Percentiles rank a stretch among this genome's conserved stretches.
These are phyloP conservation scores for Erebia palarica DNA, from an alignment of 2,888 invertebrate genomes.

Conservation along the genomic window DNA sequence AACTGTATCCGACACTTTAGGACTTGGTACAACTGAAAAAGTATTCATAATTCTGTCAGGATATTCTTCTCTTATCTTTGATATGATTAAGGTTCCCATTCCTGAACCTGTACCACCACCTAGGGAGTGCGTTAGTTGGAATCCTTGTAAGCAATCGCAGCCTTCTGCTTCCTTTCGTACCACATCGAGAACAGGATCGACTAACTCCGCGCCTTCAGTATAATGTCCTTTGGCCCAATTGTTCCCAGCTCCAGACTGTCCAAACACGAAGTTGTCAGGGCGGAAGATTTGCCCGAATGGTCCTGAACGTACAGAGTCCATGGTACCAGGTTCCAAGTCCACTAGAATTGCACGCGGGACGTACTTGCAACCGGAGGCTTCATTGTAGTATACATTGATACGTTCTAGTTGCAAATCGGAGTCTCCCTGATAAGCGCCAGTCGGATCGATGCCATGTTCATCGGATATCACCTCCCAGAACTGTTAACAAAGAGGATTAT, in stretches of 20 bases:
- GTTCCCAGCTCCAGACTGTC: slow-evolving; percentile 81
- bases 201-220: slow-evolving; percentile 85
- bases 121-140: slow-evolving; percentile 85
- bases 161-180: slow-evolving; percentile 84
- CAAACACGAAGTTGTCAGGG: slow-evolving; percentile 88
- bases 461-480: slow-evolving; percentile 93
- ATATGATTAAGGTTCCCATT: slow-evolving; percentile 86
- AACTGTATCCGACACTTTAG: slow-evolving; percentile 89
- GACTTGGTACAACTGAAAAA: slow-evolving; percentile 87
- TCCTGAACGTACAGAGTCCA: slow-evolving; percentile 85
- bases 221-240: slow-evolving; percentile 86
- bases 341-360: slow-evolving; percentile 69
- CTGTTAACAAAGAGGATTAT: slow-evolving; percentile 62
- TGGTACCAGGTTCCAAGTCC: slow-evolving; percentile 66
- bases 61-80: slow-evolving; percentile 87
- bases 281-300: slow-evolving; percentile 86
- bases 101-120: slow-evolving; percentile 90
- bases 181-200: slow-evolving; percentile 82
- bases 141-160: slow-evolving; percentile 85
- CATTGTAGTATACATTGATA: slow-evolving; percentile 89
- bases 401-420: slow-evolving; percentile 88
- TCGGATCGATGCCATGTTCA: slow-evolving; percentile 87
- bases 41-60: slow-evolving; percentile 87
- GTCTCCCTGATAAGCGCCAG: slow-evolving; percentile 82
- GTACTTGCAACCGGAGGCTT: slow-evolving; percentile 73